These are phyloP conservation scores for Telmatherina bonti DNA, from an alignment of 2,797 vertebrate species.

Conservation along the genomic window DNA sequence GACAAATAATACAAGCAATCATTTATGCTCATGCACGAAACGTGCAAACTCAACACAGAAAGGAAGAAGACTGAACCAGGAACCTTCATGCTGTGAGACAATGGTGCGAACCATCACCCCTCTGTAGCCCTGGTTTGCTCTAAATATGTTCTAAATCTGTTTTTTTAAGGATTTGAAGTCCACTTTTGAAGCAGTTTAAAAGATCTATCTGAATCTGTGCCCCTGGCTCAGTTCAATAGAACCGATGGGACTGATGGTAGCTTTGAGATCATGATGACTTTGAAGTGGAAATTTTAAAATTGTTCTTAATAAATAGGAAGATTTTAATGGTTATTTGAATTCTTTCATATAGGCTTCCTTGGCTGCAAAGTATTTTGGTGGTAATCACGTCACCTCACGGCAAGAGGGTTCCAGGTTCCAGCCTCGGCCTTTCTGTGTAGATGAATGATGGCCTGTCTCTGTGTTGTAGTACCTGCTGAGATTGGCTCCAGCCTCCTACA, in stretches of 20 bases:
- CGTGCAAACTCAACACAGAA: too few species aligned
- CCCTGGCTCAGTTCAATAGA: background rate
- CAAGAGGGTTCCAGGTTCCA: background rate
- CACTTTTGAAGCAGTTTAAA: background rate
- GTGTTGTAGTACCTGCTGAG: background rate
- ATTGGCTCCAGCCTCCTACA: background rate
- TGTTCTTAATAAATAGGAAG: background rate
- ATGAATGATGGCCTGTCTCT: background rate
- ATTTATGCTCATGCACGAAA: too few species aligned
- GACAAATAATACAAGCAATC: too few species aligned
- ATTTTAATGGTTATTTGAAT: background rate
- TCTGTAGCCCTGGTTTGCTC: too few species aligned
- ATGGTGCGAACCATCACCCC: too few species aligned
- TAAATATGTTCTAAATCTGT: too few species aligned
- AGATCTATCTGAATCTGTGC: background rate
- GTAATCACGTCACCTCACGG: background rate
- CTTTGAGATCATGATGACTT: background rate
- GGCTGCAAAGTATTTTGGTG: background rate
- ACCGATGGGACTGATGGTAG: background rate
- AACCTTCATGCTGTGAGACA: too few species aligned
- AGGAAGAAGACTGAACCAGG: background rate
- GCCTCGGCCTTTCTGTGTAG: background rate
- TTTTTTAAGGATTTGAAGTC: too few species aligned
- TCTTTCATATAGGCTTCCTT: background rate
- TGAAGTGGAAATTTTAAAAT: background rate